Evolutionary conservation across 2,888 invertebrate species (phyloP), one percentile per base, ranked within the genome.

Genomic region (Drosophila borborema): DNA sequence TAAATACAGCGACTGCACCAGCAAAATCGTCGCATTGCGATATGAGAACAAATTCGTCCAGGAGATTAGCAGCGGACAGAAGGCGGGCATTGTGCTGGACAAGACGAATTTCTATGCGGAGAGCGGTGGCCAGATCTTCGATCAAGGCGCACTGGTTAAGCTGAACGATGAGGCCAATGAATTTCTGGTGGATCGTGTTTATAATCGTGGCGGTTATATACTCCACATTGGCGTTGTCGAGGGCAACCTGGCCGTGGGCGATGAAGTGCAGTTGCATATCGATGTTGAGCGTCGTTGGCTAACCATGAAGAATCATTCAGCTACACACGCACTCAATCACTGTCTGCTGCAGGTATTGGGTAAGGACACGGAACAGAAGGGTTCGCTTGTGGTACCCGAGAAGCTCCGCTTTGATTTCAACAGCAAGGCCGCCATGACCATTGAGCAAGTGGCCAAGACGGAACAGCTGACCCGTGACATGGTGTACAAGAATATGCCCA

Each of bases 251-350:
- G 95, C 94, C 84, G 96, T 98, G 69, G 99, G 99, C 0, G 99
- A 99, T 93, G 95, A 95, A 89, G 94, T 99, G 48, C 94, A 94
- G 66, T 94, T 98, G 51, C 95, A 96, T 80, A 95, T 99, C 69
- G 99, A 99, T 92, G 95, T 95, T 65, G 95, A 95, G 66, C 95
- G 99, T 64, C 95, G 99, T 86, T 95, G 97, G 88, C 94, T 97
- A 38, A 95, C 99, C n/a, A 99, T 99, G 99, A 98, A 97, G 92
- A 99, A 99, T 94, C 99, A 99, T 94, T 97, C 99, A 48, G 99
- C 98, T 28, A 99, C 99, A 0, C 99, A 99, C 93, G 96, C 99
- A 48, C 94, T 99, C 16, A 99, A 99, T 94, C 98, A 97, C 94
- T 98, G 98, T 28, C 94, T 99, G 68, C 95, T 99, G 67, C 96